Conservation (phyloP, 2,113 vertebrate species). For the Callipepla squamata region DNA sequence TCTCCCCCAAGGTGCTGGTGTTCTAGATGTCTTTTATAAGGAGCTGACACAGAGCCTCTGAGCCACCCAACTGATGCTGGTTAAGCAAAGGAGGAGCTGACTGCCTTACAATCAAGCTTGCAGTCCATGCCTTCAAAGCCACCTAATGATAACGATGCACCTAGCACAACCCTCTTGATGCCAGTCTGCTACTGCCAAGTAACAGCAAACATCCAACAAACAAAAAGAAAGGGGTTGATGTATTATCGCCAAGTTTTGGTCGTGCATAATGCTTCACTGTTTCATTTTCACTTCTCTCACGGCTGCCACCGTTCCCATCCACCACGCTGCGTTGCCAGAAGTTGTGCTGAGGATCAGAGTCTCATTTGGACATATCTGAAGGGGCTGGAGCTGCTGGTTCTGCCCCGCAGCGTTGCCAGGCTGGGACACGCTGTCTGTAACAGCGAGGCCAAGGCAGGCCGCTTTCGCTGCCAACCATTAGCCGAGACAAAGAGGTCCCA, state of each 20-base stretch:
- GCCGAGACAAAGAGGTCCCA: neutral
- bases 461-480: neutral
- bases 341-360: neutral
- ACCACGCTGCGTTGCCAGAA: neutral
- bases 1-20: neutral
- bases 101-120: neutral
- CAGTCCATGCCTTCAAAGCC: neutral
- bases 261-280: neutral
- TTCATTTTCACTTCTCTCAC: neutral
- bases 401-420: neutral
- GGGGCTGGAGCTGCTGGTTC: neutral
- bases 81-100: neutral
- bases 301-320: neutral
- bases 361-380: rapidly evolving
- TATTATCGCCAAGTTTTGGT: neutral
- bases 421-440: neutral
- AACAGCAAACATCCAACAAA: neutral
- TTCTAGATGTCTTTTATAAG: neutral
- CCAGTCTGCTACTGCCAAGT: neutral
- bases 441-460: neutral
- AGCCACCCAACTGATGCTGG: neutral
- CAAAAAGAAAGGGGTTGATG: neutral
- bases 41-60: neutral
- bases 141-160: neutral
- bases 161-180: neutral